phyloP scores from a whole-genome alignment of 2,888 invertebrate genomes.

The Eupithecia dodoneata region DNA sequence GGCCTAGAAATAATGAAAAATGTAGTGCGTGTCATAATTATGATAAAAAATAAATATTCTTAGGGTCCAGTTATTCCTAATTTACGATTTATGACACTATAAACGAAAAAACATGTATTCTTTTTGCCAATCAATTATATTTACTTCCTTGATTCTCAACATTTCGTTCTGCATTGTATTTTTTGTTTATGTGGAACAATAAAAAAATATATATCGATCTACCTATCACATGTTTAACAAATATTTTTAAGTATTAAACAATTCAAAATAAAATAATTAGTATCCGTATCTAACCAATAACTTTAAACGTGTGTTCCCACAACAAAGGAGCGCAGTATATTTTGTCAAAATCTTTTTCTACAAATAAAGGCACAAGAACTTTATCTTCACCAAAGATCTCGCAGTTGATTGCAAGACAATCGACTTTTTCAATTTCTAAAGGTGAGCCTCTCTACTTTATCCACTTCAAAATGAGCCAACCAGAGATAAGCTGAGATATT shows the following conservation, averaged over 20 bases:
- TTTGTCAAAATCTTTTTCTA: neutral
- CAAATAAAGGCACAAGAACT: neutral
- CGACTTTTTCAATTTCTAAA: conserved; percentile 16
- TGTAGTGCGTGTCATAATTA: too few relatives aligned
- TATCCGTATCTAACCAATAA: neutral
- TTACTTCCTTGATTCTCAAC: too few relatives aligned
- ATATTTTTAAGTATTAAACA: neutral
- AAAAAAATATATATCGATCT: too few relatives aligned
- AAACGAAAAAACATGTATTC: too few relatives aligned
- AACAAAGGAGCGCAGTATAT: neutral
- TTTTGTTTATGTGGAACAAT: too few relatives aligned
- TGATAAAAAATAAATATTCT: too few relatives aligned
- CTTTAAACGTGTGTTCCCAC: neutral
- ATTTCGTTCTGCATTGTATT: too few relatives aligned
- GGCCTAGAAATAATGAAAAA: neutral
- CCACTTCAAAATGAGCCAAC: conserved; percentile 31
- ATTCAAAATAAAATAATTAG: neutral
- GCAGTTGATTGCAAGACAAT: conserved; percentile 11
- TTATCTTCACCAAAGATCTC: neutral
- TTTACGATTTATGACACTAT: too few relatives aligned
- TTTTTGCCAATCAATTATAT: too few relatives aligned
- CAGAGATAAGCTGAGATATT: conserved; percentile 42
- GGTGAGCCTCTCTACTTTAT: neutral
- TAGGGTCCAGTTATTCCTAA: too few relatives aligned
- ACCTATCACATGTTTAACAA: too few relatives aligned